These are phyloP conservation scores for Coenobita brevimanus DNA, from an alignment of 1,140 invertebrate species.

Conservation along the genomic window DNA sequence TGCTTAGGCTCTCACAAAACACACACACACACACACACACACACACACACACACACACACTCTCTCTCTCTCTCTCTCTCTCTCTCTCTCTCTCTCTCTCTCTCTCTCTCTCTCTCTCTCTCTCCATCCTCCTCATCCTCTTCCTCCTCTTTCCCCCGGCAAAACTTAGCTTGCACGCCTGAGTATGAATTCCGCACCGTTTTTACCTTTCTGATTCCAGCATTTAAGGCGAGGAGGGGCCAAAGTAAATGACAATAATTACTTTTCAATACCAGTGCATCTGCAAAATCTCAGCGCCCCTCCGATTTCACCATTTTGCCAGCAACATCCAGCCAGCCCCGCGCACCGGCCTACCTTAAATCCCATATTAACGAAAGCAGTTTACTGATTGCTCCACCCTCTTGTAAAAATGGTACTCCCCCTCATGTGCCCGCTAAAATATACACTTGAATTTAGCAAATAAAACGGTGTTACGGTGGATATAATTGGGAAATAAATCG, in stretches of 20 bases:
- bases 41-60: slow-evolving; percentile 20
- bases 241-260: no score
- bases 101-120: not conserved
- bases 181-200: no score
- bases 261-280: no score
- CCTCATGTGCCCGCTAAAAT: slow-evolving; percentile 25
- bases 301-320: no score
- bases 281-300: no score
- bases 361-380: slow-evolving; percentile 1
- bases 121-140: no score
- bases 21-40: slow-evolving; percentile 4
- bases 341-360: not conserved
- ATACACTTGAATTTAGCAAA: slow-evolving; percentile 21
- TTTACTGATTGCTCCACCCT: not conserved
- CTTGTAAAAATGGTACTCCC: slow-evolving; percentile 7
- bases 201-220: no score
- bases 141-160: no score
- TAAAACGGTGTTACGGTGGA: slow-evolving; percentile 22
- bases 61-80: not conserved
- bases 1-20: not conserved
- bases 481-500: slow-evolving; percentile 23
- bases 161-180: no score
- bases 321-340: no score
- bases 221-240: no score
- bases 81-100: not conserved